Base-by-base conservation (phyloP, 2,797 vertebrate genomes). In the Kryptolebias ocellatus region DNA sequence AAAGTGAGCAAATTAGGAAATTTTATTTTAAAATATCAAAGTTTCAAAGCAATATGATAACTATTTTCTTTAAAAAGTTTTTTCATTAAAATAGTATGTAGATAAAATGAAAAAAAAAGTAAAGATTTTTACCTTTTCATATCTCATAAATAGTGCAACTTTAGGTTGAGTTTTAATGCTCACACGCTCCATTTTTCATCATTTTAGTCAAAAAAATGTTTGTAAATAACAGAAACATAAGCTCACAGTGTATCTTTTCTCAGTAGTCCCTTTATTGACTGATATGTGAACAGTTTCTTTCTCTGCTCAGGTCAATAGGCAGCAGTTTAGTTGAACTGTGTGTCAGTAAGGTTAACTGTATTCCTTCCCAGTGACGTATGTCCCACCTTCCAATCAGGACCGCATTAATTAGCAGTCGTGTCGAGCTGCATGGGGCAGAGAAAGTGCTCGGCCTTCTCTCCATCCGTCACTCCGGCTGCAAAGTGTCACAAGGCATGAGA, bases 311-410 rank as follows among this genome's bases (percentile, higher is more conserved):
- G 86, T 89, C 73, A 90, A 87, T 85, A 70, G 77, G 50, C 68
- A 18, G 37, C 70, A 59, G 56, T 83, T 83, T 63, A 83, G 50
- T 18, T 70, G 27, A 79, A 73, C 44, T 4, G 16, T 4, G 60
- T 84, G 84, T 92, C 90, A 86, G 72, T n/a, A 24, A 53, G 83
- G 89, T 91, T 85, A 87, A 90, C 76, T 70, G 85, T 84, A 69
- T 79, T 78, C 64, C 67, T 42, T 72, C 61, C 72, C 62, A n/a
- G 72, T 76, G 76, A 83, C 81, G 82, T 85, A 74, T 27, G 80
- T 84, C 84, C 67, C 78, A 81, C 69, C 83, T 79, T 84, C 72
- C 90, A 87, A 83, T 90, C 90, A 87, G 60, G 17, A 51, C 5
- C 18, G 50, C 87, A 92, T 94, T 83, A 60, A 90, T 93, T 92